These are phyloP conservation scores for Zapornia atra DNA, from an alignment of 2,113 vertebrate genomes.

Conservation along the genomic window DNA sequence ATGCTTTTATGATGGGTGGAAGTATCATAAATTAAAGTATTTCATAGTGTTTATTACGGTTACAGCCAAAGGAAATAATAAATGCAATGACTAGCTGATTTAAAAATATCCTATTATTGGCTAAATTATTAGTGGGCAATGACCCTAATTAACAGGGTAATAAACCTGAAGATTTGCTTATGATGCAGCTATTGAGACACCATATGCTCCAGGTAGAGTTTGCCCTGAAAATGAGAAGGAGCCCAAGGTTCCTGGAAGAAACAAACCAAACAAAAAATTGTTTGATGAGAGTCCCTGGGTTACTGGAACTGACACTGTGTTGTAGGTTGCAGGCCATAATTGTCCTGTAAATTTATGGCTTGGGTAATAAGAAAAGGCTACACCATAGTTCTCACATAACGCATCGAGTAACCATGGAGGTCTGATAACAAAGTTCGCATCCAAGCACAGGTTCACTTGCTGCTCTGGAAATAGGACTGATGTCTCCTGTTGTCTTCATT, in stretches of 20 bases:
- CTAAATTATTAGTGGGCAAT: conserved; percentile 78
- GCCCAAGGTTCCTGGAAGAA: background rate
- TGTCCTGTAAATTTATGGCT: conserved; percentile 28
- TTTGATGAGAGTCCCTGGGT: background rate
- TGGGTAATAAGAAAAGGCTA: conserved; percentile 4
- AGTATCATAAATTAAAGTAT: conserved; percentile 73
- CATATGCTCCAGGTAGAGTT: conserved; percentile 51
- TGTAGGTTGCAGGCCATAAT: background rate
- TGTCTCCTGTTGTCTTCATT: background rate
- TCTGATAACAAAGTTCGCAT: background rate
- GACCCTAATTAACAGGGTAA: conserved; percentile 79
- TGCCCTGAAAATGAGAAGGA: background rate
- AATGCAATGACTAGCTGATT: conserved; percentile 74
- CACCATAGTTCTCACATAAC: background rate
- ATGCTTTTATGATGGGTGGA: conserved; percentile 66
- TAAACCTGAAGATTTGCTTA: conserved; percentile 74
- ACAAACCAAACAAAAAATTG: background rate
- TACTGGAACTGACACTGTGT: conserved; percentile 24
- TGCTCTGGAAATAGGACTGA: background rate
- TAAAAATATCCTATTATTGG: conserved; percentile 72
- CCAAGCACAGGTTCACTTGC: background rate
- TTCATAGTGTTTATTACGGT: conserved; percentile 74
- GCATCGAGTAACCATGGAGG: background rate
- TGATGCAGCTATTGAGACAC: conserved; percentile 63
- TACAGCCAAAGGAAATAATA: conserved; percentile 76